These are phyloP conservation scores for Bombus ignitus DNA, from an alignment of 1,140 invertebrate genomes.

Conservation along the genomic window DNA sequence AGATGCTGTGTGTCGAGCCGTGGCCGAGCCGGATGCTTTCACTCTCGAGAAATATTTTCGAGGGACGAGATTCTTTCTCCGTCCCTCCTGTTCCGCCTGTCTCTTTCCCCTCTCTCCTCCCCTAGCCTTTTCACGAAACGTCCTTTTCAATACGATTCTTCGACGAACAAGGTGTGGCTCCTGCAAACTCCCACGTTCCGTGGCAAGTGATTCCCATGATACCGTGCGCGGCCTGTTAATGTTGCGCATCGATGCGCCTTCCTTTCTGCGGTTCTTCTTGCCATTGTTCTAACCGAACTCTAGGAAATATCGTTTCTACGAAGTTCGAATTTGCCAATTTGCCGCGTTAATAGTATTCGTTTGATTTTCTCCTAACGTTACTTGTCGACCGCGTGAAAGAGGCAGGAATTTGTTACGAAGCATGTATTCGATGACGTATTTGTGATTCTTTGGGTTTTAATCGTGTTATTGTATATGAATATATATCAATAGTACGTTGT, in stretches of 20 bases:
- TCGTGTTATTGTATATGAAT: too few species aligned
- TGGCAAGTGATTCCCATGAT: constrained; percentile 58
- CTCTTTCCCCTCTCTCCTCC: constrained; percentile 13
- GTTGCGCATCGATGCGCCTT: constrained; percentile 24
- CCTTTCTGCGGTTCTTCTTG: background rate
- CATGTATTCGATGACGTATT: too few species aligned
- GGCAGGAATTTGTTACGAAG: too few species aligned
- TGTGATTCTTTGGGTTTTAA: too few species aligned
- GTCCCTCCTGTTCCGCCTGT: background rate
- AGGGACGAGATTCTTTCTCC: constrained; percentile 45
- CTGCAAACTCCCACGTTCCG: constrained; percentile 62
- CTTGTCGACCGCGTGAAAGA: too few species aligned
- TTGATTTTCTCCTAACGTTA: too few species aligned
- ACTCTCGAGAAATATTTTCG: constrained; percentile 69
- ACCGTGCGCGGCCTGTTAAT: constrained; percentile 11
- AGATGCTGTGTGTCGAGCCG: constrained; percentile 10
- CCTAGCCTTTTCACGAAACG: background rate
- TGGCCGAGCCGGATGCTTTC: constrained; percentile 67
- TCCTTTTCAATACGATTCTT: constrained; percentile 54
- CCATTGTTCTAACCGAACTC: background rate
- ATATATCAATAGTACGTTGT: too few species aligned
- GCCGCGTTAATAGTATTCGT: too few species aligned
- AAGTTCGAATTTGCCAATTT: too few species aligned
- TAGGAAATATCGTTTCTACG: too few species aligned
- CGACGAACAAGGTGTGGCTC: constrained; percentile 59